Conservation (phyloP, 2,888 invertebrate species). For the Zygogramma bicolorata region DNA sequence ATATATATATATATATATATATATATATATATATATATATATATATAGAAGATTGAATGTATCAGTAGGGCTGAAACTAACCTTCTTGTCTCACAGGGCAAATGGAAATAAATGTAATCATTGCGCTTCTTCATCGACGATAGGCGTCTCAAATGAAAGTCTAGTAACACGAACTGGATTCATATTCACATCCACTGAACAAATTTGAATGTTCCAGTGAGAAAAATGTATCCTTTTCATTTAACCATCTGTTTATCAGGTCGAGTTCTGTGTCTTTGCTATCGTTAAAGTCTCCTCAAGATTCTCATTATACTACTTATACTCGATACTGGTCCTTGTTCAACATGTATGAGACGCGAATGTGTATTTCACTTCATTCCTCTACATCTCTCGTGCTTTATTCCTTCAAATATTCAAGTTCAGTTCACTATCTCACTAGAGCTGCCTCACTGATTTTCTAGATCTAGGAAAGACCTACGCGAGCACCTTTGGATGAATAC, state of each 20-base stretch:
- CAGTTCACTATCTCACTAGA: constrained; percentile 42
- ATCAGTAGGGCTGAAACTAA: no score
- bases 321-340: constrained; percentile 32
- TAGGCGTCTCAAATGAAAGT: no score
- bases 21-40: no score
- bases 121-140: no score
- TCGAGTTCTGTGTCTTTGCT: constrained; percentile 47
- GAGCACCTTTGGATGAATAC: background rate
- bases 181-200: no score
- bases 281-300: constrained; percentile 48
- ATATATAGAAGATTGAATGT: no score
- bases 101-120: no score
- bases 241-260: constrained; percentile 26
- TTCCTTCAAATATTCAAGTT: constrained; percentile 55
- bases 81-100: no score
- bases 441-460: constrained; percentile 39
- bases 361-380: constrained; percentile 38
- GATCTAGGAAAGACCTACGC: background rate
- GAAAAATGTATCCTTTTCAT: background rate
- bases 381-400: constrained; percentile 57
- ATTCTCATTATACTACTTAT: constrained; percentile 43
- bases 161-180: background rate
- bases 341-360: constrained; percentile 28
- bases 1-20: no score
- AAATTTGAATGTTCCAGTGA: background rate